phyloP scores from a whole-genome alignment of 2,113 vertebrate genomes.

The Cololabis saira region DNA sequence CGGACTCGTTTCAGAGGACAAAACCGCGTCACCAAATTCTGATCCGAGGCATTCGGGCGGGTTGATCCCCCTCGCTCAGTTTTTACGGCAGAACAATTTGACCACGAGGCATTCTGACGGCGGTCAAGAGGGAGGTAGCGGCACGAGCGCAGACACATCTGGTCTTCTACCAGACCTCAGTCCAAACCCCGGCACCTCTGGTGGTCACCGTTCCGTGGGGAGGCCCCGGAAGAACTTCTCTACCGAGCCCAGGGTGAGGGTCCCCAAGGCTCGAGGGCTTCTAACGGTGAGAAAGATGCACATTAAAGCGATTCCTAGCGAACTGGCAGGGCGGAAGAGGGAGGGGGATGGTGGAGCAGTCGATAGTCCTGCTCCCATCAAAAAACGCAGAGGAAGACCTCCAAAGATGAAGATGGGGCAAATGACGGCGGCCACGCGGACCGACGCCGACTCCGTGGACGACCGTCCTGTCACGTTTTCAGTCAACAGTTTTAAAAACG shows the following conservation, averaged over 20 bases:
- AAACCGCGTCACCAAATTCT: not conserved
- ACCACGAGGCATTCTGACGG: not conserved
- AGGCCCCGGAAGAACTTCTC: slow-evolving; percentile 31
- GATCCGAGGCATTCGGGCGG: not conserved
- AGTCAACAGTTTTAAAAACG: not conserved
- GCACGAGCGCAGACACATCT: no score
- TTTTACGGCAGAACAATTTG: slow-evolving; percentile 18
- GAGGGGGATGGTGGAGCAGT: rapidly evolving
- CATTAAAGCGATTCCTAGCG: not conserved
- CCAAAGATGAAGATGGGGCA: not conserved
- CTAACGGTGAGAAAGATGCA: no score
- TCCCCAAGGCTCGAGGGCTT: no score
- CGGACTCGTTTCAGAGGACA: rapidly evolving
- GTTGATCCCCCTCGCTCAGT: not conserved
- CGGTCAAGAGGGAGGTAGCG: no score
- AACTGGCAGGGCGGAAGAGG: rapidly evolving
- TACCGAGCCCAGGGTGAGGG: no score
- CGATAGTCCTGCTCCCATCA: not conserved
- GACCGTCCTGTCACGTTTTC: not conserved
- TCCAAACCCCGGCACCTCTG: not conserved
- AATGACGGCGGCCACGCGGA: not conserved
- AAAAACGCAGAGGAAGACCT: slow-evolving; percentile 53
- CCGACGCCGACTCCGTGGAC: not conserved
- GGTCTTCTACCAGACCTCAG: no score
- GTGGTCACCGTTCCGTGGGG: not conserved